Conservation (phyloP, 2,113 vertebrate genomes). For the Tenrec ecaudatus region DNA sequence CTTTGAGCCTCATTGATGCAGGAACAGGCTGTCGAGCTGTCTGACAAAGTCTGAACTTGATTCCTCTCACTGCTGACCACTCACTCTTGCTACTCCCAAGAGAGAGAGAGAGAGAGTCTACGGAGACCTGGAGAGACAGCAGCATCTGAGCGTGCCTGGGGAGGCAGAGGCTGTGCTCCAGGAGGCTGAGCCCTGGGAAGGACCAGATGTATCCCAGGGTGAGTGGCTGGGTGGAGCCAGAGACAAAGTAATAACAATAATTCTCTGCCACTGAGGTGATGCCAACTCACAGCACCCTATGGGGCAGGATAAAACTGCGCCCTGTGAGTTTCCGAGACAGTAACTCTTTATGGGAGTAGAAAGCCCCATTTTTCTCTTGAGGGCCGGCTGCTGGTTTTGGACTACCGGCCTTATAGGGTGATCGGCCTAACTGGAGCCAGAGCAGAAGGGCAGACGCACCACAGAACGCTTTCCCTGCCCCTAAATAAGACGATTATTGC, state of each 20-base stretch:
- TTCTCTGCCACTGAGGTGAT: no score
- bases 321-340: no score
- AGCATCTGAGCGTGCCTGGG: no score
- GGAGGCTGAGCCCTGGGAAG: neutral
- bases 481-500: neutral
- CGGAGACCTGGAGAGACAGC: no score
- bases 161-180: neutral
- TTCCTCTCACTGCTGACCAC: neutral
- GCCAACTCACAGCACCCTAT: no score
- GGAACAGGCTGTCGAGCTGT: neutral
- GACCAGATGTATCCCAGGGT: neutral
- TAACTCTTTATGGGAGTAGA: no score
- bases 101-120: neutral
- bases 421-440: no score
- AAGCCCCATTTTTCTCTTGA: no score
- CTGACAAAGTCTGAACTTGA: neutral
- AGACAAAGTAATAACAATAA: no score
- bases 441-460: neutral
- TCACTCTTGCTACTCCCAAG: neutral
- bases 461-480: neutral
- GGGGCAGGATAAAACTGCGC: no score
- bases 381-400: no score
- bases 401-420: no score
- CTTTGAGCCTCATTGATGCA: neutral
- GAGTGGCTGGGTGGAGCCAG: neutral